These are phyloP conservation scores for Chamaea fasciata DNA, from an alignment of 2,113 vertebrate species.

Conservation along the genomic window DNA sequence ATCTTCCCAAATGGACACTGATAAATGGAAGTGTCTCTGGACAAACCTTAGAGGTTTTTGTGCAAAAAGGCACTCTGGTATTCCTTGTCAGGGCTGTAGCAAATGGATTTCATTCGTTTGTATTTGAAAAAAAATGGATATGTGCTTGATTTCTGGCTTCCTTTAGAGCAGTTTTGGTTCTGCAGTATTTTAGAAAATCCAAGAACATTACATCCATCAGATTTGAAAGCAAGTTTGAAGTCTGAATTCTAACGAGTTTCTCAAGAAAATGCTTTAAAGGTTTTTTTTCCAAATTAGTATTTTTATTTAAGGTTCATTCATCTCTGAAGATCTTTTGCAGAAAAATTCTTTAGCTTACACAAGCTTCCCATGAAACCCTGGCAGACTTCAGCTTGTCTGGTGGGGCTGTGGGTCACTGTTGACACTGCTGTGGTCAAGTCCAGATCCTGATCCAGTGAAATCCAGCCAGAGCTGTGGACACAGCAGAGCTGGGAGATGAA, in stretches of 20 bases:
- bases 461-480: not conserved
- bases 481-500: not conserved
- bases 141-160: not conserved
- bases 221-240: not conserved
- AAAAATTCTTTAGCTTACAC: not conserved
- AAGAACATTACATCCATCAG: not conserved
- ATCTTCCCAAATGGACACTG: not conserved
- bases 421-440: not conserved
- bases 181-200: not conserved
- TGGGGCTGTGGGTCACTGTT: not conserved
- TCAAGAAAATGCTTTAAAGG: not conserved
- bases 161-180: not conserved
- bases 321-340: not conserved
- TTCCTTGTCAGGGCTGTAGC: not conserved
- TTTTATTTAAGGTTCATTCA: not conserved
- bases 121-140: not conserved
- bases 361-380: not conserved
- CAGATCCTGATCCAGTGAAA: not conserved
- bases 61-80: not conserved
- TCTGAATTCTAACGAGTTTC: not conserved
- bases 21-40: not conserved
- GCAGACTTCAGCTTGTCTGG: not conserved
- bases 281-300: not conserved
- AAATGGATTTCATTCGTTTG: not conserved
- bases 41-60: not conserved